Evolutionary conservation across 1,140 invertebrate species (phyloP), one percentile per base, ranked within the genome.

Genomic region (Caenorhabditis latens): DNA sequence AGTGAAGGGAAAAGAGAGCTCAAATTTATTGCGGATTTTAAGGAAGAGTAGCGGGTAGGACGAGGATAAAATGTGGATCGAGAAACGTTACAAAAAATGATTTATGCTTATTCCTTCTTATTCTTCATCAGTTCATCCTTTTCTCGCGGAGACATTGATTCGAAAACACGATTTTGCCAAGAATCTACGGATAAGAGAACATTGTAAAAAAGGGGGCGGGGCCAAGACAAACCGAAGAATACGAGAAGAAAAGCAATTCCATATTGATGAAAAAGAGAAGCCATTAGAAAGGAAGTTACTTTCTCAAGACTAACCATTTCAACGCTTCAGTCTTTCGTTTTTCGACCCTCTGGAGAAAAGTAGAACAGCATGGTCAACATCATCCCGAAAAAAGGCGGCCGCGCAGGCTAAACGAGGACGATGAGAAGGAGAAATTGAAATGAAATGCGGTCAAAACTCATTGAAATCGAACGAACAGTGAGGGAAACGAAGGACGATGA

Each of bases 11-110:
- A 24, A 11, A 16, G 71, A 79, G 71, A 79, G 71, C 71, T 79
- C 71, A 50, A 79, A 79, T 79, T 79, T 79, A 79, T 79, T 79
- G 71, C n/a, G 71, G 71, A 50, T 79, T 79, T 79, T 79, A 46
- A 24, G 71, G 46, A 79, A 50, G 14, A 32, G 46, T 50, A 5
- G 9, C 24, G 65, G 13, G n/a, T 79, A 42, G 65, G 24, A 71
- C 6, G 42, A 71, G 6, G 65, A 46, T 7, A 11, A n/a, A 65
- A 65, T 32, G n/a, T 19, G 55, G 19, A n/a, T 58, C 55, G 11
- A 19, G 19, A 14, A 58, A 58, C 55, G 55, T 58, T 53, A 13
- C 13, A 58, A 58, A n/a, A 58, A 58, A n/a, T 58, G 55, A 58
- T 58, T 58, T 7, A 58, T 58, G 55, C 6, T 58, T 7, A n/a